Conservation (phyloP, 2,113 vertebrate species). For the Oceanodroma tethys region DNA sequence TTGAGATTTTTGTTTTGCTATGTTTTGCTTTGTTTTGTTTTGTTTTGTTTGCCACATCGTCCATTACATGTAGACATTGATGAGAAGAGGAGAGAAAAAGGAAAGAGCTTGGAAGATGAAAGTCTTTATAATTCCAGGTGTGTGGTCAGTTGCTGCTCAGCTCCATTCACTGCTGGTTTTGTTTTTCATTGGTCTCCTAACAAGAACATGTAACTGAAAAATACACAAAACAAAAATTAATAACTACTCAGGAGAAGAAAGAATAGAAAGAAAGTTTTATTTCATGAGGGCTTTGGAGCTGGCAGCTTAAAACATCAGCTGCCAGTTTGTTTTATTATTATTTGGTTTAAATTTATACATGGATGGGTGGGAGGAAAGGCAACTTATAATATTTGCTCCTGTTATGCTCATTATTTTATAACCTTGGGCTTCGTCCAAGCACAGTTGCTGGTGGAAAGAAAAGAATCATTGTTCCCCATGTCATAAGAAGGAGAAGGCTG, state of each 20-base stretch:
- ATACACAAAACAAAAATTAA: constrained; percentile 39
- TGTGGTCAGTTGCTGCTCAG: constrained; percentile 30
- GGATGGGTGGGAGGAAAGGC: constrained; percentile 52
- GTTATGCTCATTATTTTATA: constrained; percentile 45
- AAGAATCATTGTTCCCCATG: neutral
- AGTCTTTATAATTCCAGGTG: neutral
- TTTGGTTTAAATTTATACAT: constrained; percentile 68
- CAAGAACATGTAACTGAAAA: constrained; percentile 44
- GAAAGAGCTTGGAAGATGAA: neutral
- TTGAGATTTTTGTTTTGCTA: neutral
- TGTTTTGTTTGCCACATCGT: neutral
- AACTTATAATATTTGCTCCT: constrained; percentile 58
- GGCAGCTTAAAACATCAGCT: constrained; percentile 60
- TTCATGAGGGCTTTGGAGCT: constrained; percentile 23
- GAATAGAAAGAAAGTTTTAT: constrained; percentile 33
- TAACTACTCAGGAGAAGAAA: neutral
- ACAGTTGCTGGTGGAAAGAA: constrained; percentile 22
- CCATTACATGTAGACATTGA: neutral
- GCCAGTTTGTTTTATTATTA: constrained; percentile 61
- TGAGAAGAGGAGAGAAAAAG: neutral
- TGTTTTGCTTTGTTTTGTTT: neutral
- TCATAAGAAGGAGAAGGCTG: neutral
- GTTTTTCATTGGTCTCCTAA: constrained; percentile 37
- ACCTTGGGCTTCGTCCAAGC: constrained; percentile 39
- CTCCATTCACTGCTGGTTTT: neutral